phyloP scores from a whole-genome alignment of 2,113 vertebrate genomes.

The Lipophrys pholis region DNA sequence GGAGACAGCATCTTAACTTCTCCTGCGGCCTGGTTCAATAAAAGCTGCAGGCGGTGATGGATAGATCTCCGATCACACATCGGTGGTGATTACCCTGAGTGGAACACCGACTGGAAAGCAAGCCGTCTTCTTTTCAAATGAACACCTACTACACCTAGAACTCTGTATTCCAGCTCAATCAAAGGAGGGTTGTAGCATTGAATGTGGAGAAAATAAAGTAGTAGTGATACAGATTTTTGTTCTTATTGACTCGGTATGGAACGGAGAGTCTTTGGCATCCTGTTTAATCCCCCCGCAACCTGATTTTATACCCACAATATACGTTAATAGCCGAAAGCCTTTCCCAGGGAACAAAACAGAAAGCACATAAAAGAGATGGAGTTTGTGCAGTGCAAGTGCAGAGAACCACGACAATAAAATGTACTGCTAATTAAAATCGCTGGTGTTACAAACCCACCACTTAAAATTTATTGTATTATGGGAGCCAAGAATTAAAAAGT shows the following conservation, averaged over 20 bases:
- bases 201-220: background rate
- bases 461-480: constrained; percentile 66
- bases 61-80: constrained; percentile 48
- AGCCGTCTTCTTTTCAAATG: constrained; percentile 29
- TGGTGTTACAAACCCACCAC: constrained; percentile 51
- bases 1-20: constrained; percentile 38
- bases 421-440: constrained; percentile 69
- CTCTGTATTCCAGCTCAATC: constrained; percentile 11
- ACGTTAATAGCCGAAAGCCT: constrained; percentile 42
- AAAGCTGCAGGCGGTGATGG: constrained; percentile 33
- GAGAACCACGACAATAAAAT: constrained; percentile 44
- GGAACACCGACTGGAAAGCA: constrained; percentile 12
- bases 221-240: constrained; percentile 24
- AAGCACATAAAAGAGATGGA: constrained; percentile 57
- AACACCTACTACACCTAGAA: background rate
- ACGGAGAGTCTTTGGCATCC: constrained; percentile 39
- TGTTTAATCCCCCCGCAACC: constrained; percentile 32
- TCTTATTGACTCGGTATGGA: constrained; percentile 1
- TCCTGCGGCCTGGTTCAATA: constrained; percentile 47
- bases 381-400: constrained; percentile 33
- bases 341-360: constrained; percentile 44
- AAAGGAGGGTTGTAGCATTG: constrained; percentile 19
- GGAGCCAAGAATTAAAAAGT: constrained; percentile 48
- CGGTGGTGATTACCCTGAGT: constrained; percentile 31
- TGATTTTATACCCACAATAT: constrained; percentile 35